Evolutionary conservation across 1,140 invertebrate genomes (phyloP).

Genomic region (Cardiocondyla obscurior): DNA sequence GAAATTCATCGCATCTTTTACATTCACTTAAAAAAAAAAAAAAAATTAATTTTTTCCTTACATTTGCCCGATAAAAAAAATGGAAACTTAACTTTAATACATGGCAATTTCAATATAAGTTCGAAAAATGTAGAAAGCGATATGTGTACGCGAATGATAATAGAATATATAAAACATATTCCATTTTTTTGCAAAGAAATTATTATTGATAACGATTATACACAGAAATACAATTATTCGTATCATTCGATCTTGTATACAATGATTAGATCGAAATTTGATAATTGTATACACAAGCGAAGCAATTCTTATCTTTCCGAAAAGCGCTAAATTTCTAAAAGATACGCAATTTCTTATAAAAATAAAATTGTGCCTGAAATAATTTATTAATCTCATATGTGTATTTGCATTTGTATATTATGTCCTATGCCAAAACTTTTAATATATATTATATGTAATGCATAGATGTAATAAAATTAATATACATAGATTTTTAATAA

Average conservation of each 20-base stretch:
- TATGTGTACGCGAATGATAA: not conserved
- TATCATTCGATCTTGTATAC: slow-evolving; percentile 12
- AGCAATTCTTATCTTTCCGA: slow-evolving; percentile 18
- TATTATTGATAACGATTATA: slow-evolving; percentile 46
- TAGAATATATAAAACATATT: not conserved
- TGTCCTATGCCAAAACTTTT: slow-evolving; percentile 43
- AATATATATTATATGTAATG: slow-evolving; percentile 11
- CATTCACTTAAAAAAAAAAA: not conserved
- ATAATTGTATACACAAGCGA: slow-evolving; percentile 23
- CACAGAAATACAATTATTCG: slow-evolving; percentile 10
- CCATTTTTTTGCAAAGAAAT: slow-evolving; percentile 37
- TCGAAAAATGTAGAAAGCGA: not conserved
- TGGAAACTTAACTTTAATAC: slow-evolving; percentile 4
- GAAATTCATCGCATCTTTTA: slow-evolving; percentile 18
- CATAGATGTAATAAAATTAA: slow-evolving; percentile 10
- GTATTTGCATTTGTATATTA: slow-evolving; percentile 40
- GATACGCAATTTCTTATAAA: slow-evolving; percentile 32
- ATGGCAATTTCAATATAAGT: not conserved
- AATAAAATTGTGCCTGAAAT: slow-evolving; percentile 52
- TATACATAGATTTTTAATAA: slow-evolving; percentile 37
- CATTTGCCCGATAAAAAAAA: not conserved
- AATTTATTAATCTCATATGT: slow-evolving; percentile 18
- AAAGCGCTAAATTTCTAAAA: slow-evolving; percentile 24
- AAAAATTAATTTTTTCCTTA: not conserved
- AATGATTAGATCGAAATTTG: slow-evolving; percentile 1